phyloP scores from a whole-genome alignment of 2,797 vertebrate genomes.

The Acomys russatus region DNA sequence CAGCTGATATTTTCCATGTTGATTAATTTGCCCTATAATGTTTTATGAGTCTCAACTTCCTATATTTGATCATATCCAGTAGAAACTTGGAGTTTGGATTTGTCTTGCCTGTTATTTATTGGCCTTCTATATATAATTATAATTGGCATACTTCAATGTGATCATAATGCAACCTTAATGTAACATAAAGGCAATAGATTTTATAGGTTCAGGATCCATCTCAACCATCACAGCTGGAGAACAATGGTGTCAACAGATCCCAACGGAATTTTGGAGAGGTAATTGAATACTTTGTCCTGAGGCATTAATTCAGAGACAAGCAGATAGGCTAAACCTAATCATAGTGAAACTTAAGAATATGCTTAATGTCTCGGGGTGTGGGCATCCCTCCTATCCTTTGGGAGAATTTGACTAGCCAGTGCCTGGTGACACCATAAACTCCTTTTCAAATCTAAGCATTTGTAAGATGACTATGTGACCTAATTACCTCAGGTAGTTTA shows the following conservation, averaged over 20 bases:
- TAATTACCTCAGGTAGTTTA: neutral
- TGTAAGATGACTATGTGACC: neutral
- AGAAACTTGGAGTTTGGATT: constrained; percentile 23
- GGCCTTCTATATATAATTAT: neutral
- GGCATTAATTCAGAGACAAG: neutral
- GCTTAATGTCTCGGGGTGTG: neutral
- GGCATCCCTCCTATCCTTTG: neutral
- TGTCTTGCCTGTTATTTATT: neutral
- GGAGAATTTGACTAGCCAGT: neutral
- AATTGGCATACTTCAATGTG: neutral
- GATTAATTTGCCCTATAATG: constrained; percentile 30
- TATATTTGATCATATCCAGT: constrained; percentile 5
- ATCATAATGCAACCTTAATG: neutral
- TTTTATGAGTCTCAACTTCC: neutral
- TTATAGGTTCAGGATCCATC: neutral
- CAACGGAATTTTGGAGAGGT: neutral
- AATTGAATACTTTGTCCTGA: neutral
- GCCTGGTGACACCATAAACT: neutral
- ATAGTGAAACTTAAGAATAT: neutral
- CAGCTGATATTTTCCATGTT: constrained; percentile 2
- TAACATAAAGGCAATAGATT: neutral
- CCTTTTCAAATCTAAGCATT: neutral
- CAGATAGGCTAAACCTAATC: neutral
- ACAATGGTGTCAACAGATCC: neutral
- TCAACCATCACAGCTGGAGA: neutral